Base-by-base conservation (phyloP, 2,888 invertebrate genomes). In the Morpho achilles region DNA sequence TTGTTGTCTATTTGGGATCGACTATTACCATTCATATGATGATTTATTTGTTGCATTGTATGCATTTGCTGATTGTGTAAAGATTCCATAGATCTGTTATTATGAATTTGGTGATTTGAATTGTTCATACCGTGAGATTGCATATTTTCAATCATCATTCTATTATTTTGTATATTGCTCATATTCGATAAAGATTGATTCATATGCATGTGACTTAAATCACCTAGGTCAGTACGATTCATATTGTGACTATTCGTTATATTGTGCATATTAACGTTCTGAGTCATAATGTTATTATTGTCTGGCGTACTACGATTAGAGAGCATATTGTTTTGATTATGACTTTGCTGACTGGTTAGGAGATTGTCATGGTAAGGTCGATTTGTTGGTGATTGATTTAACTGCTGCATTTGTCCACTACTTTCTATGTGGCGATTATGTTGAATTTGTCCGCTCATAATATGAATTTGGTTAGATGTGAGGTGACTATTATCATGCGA, bases 361-460 rank as follows among this genome's bases (percentile, higher is more conserved):
- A 86, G 75, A 68, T 84, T 87, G 16, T 90, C 89, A 61, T 88
- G 88, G 66, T 83, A 90, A 8, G 77, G 74, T 72, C 89, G 78
- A 59, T 71, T 83, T 2, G 79, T 63, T 32, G 75, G 58, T 44
- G 73, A 73, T 72, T 84, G 86, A 67, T 77, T 83, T 60, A 83
- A 65, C 63, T 84, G 85, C 66, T 82, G 80, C 74, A 91, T 69
- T 78, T 91, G 80, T 67, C 72, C 76, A 65, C 71, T 77, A 69
- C 71, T 80, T 53, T 91, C 81, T 47, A 80, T 69, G 71, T 81
- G 81, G 40, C 88, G 77, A 67, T 82, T 81, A 60, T 90, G 87
- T 64, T 89, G 88, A 51, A 90, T 89, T 73, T 90, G 90, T 39
- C 90, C 89, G 71, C 86, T 90, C 84, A 87, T 82, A 56, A 91